These are phyloP conservation scores for Lophura nycthemera DNA, from an alignment of 2,113 vertebrate species.

Conservation along the genomic window DNA sequence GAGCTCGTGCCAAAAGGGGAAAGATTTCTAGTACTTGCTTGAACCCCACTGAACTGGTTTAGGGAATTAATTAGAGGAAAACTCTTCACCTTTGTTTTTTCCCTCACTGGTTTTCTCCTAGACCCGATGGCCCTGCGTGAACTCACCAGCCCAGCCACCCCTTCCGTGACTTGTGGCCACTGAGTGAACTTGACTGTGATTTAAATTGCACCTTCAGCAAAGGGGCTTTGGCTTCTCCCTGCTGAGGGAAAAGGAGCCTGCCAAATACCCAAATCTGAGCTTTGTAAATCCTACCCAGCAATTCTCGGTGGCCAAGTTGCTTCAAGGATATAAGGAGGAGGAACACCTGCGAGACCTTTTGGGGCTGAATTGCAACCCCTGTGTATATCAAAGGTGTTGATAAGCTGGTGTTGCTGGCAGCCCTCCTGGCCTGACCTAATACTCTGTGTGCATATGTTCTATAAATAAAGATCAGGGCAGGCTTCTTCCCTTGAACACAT, in stretches of 20 bases:
- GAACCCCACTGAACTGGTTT: slow-evolving; percentile 54
- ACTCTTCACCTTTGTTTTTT: not conserved
- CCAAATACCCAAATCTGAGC: not conserved
- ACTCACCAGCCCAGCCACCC: not conserved
- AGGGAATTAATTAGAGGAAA: slow-evolving; percentile 46
- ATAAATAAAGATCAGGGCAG: not conserved
- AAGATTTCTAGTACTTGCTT: slow-evolving; percentile 52
- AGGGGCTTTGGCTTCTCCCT: not conserved
- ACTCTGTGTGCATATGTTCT: not conserved
- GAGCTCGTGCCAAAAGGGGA: not conserved
- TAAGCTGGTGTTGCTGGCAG: not conserved
- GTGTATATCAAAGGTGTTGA: not conserved
- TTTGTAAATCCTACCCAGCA: not conserved
- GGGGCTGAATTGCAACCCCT: not conserved
- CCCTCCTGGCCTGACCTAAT: not conserved
- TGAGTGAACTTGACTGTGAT: not conserved
- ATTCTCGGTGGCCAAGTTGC: not conserved
- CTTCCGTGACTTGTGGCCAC: not conserved
- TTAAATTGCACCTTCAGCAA: not conserved
- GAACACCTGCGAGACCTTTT: not conserved
- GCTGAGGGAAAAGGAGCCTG: not conserved
- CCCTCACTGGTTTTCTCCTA: not conserved
- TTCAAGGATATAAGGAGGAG: not conserved
- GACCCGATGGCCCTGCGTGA: not conserved
- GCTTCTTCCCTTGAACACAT: not conserved